These are phyloP conservation scores for Lordiphosa andalusiaca DNA, from an alignment of 2,888 invertebrate genomes.

Conservation along the genomic window DNA sequence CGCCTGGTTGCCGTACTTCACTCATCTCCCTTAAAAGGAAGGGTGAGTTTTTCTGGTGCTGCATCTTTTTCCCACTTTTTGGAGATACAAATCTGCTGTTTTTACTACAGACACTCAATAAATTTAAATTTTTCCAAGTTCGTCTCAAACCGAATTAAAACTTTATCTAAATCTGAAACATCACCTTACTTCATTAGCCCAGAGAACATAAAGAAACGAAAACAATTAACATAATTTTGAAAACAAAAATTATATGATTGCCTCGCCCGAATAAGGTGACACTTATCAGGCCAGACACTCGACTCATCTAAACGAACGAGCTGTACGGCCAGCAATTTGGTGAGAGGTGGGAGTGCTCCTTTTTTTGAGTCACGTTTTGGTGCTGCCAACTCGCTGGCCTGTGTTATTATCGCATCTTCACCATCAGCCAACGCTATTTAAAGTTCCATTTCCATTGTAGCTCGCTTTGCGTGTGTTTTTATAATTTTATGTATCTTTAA, in stretches of 20 bases:
- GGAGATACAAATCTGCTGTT: too few species aligned
- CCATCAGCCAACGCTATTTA: constrained; percentile 53
- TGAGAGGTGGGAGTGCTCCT: constrained; percentile 10
- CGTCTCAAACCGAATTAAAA: too few species aligned
- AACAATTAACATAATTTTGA: constrained; percentile 52
- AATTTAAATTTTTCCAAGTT: too few species aligned
- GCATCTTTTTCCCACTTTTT: too few species aligned
- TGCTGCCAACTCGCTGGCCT: constrained; percentile 41
- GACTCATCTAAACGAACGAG: constrained; percentile 29
- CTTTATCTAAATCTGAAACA: constrained; percentile 32
- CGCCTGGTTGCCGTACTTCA: constrained; percentile 36
- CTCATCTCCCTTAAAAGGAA: constrained; percentile 4
- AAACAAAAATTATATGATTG: constrained; percentile 58
- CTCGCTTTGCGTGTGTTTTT: constrained; percentile 16
- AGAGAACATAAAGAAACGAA: not conserved
- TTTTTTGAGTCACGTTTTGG: constrained; percentile 59
- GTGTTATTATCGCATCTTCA: constrained; percentile 42
- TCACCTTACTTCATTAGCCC: constrained; percentile 21
- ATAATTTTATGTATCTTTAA: constrained; percentile 19
- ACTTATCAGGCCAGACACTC: constrained; percentile 45
- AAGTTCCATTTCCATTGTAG: constrained; percentile 53
- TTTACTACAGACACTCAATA: too few species aligned
- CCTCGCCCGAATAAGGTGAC: constrained; percentile 53
- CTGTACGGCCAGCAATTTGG: constrained; percentile 42
- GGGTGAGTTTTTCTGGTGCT: too few species aligned